These are phyloP conservation scores for Sogatella furcifera DNA, from an alignment of 1,140 invertebrate genomes.

Conservation along the genomic window DNA sequence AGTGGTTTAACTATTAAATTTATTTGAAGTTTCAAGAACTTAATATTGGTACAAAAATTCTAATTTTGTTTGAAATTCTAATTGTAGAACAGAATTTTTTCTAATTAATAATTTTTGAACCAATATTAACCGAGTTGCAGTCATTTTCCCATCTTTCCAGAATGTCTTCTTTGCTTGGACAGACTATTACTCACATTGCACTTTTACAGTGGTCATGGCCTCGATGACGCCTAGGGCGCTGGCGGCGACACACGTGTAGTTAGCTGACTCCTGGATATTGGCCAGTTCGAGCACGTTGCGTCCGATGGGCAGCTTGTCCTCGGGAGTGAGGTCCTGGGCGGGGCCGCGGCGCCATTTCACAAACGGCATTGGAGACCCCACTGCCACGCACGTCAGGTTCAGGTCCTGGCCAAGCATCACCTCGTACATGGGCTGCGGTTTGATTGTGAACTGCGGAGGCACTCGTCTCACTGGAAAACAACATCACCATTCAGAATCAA, in stretches of 20 bases:
- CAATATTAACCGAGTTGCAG: no score
- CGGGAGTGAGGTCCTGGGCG: slow-evolving; percentile 67
- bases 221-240: slow-evolving; percentile 89
- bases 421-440: slow-evolving; percentile 68
- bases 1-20: no score
- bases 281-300: slow-evolving; percentile 74
- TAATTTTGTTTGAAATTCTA: no score
- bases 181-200: slow-evolving; percentile 90
- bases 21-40: no score
- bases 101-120: no score
- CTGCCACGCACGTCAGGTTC: slow-evolving; percentile 92
- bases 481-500: no score
- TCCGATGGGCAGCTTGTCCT: slow-evolving; percentile 74
- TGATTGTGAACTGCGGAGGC: slow-evolving; percentile 86
- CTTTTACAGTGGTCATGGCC: slow-evolving; percentile 74
- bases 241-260: slow-evolving; percentile 94
- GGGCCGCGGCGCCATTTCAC: slow-evolving; percentile 90
- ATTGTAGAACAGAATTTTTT: no score
- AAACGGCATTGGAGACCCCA: slow-evolving; percentile 93
- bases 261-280: slow-evolving; percentile 83
- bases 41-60: no score
- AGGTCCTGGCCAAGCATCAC: slow-evolving; percentile 82
- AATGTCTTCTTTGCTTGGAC: no score
- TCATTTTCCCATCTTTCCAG: no score
- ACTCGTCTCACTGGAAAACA: slow-evolving; percentile 69